A percentile compares a stretch with the other conserved stretches of the same genome.
Evolutionary conservation across 2,797 vertebrate species (phyloP).

Genomic region (Syngnathus acus): DNA sequence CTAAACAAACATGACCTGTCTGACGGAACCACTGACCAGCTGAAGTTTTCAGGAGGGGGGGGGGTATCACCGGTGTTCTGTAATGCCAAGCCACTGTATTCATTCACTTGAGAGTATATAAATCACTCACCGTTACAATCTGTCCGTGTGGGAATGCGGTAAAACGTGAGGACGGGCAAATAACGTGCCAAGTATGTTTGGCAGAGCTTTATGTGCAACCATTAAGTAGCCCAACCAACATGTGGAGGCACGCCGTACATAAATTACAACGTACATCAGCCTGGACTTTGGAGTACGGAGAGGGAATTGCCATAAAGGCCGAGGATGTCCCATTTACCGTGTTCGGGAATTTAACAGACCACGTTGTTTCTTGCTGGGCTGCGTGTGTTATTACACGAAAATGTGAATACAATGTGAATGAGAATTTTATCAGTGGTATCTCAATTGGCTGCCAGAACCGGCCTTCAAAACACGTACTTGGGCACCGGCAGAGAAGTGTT

Average conservation of each 20-base stretch:
- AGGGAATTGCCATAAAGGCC: conserved; percentile 48
- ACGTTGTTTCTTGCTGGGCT: too few relatives aligned
- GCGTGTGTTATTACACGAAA: conserved; percentile 11
- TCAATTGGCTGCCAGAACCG: background rate
- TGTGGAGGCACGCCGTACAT: conserved; percentile 35
- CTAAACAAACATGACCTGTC: conserved; percentile 34
- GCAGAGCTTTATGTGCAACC: conserved; percentile 28
- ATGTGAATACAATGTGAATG: background rate
- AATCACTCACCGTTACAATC: conserved; percentile 55
- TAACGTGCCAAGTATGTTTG: conserved; percentile 25
- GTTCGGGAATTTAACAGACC: too few relatives aligned
- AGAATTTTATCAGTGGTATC: background rate
- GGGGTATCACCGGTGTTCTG: conserved; percentile 9
- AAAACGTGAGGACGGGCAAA: conserved; percentile 37
- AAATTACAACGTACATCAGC: conserved; percentile 33
- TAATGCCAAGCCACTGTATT: conserved; percentile 36
- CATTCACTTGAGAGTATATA: conserved; percentile 43
- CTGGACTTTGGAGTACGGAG: conserved; percentile 10
- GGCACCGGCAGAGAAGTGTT: background rate
- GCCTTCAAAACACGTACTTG: background rate
- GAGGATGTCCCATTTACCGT: conserved; percentile 14
- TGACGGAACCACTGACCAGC: conserved; percentile 18
- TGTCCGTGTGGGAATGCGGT: conserved; percentile 56
- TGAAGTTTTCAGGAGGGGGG: conserved; percentile 25
- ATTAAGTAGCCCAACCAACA: conserved; percentile 28